Percentiles rank a stretch among this genome's conserved stretches.
phyloP scores from a whole-genome alignment of 2,113 vertebrate species.

The Ondatra zibethicus region DNA sequence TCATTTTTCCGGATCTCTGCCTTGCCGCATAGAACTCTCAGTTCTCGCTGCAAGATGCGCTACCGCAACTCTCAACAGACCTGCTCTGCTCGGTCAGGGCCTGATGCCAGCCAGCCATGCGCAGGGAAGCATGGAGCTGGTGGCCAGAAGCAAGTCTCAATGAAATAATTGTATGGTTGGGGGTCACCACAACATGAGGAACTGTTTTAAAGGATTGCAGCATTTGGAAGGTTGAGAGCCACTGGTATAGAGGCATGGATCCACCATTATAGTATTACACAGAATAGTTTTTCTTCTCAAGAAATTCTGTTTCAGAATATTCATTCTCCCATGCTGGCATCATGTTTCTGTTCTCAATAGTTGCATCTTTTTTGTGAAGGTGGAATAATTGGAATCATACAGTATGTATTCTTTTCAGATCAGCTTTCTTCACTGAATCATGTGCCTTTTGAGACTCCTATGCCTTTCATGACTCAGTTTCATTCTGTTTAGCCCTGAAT shows the following conservation, averaged over 20 bases:
- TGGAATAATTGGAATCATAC: background rate
- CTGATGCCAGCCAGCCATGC: no score
- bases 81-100: no score
- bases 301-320: background rate
- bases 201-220: background rate
- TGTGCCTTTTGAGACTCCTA: background rate
- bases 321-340: background rate
- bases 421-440: constrained; percentile 3
- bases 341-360: background rate
- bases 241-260: background rate
- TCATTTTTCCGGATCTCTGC: no score
- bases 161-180: background rate
- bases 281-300: background rate
- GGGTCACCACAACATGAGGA: background rate
- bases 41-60: no score
- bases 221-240: background rate
- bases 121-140: no score
- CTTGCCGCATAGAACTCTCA: no score
- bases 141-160: background rate
- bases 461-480: constrained; percentile 1
- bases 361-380: background rate
- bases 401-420: background rate
- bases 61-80: no score
- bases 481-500: constrained; percentile 34
- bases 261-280: background rate